Evolutionary conservation across 2,888 invertebrate species (phyloP).

Genomic region (Trachelus stipa): DNA sequence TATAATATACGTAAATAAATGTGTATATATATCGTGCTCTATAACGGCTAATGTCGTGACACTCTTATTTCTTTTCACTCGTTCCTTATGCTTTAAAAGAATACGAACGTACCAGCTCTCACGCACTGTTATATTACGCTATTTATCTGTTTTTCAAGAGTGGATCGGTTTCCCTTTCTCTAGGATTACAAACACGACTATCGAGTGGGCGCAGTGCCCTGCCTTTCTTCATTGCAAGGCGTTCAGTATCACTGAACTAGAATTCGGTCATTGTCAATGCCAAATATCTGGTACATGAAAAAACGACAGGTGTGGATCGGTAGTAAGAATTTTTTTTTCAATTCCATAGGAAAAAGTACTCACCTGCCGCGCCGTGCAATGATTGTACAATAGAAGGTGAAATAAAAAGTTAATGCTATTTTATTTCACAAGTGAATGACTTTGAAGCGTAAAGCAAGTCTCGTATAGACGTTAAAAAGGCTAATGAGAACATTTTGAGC

Average conservation of each 20-base stretch:
- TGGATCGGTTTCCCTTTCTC: constrained; percentile 3
- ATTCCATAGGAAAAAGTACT: too few species aligned
- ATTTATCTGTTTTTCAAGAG: neutral
- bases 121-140: neutral
- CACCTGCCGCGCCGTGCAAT: too few species aligned
- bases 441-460: neutral
- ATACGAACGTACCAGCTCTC: neutral
- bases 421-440: neutral
- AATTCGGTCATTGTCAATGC: constrained; percentile 9
- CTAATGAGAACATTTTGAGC: neutral
- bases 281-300: neutral
- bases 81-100: neutral
- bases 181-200: neutral
- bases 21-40: neutral
- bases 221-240: neutral
- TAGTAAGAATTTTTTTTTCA: too few species aligned
- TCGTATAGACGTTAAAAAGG: neutral
- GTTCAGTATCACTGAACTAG: neutral
- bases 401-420: neutral
- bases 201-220: neutral
- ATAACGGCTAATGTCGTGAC: neutral
- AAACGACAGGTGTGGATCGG: neutral
- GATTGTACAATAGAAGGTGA: neutral
- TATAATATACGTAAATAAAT: neutral
- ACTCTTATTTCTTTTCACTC: constrained; percentile 8